phyloP scores from a whole-genome alignment of 2,113 vertebrate genomes.

The Hystrix cristata region DNA sequence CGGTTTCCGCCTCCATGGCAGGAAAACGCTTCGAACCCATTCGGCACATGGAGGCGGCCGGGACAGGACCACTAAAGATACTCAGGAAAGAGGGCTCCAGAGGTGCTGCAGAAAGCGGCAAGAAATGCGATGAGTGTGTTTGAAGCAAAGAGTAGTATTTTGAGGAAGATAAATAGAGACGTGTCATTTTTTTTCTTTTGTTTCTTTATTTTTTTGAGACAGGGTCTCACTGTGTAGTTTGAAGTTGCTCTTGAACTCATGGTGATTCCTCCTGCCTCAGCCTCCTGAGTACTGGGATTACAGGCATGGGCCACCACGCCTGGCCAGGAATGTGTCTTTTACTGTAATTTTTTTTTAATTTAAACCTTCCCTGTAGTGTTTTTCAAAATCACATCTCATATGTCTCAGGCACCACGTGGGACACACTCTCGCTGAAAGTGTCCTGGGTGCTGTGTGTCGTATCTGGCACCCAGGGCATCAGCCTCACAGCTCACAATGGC shows the following conservation, averaged over 20 bases:
- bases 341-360: not conserved
- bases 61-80: not conserved
- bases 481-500: not conserved
- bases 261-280: too few relatives aligned
- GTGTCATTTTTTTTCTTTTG: too few relatives aligned
- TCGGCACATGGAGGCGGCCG: not conserved
- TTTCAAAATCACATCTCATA: not conserved
- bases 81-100: not conserved
- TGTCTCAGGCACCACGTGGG: not conserved
- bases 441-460: not conserved
- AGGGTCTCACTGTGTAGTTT: too few relatives aligned
- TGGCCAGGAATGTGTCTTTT: not conserved
- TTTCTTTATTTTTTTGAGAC: too few relatives aligned
- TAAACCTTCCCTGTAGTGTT: not conserved
- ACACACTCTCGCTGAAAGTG: not conserved
- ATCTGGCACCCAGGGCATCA: not conserved
- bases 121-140: not conserved
- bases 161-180: not conserved
- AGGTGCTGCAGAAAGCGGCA: not conserved
- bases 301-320: too few relatives aligned
- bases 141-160: not conserved
- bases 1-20: not conserved
- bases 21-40: not conserved
- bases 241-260: too few relatives aligned
- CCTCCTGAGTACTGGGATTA: too few relatives aligned